A percentile compares a stretch with the other conserved stretches of the same genome.
phyloP scores from a whole-genome alignment of 2,888 invertebrate genomes.

The Nowickia ferox region DNA sequence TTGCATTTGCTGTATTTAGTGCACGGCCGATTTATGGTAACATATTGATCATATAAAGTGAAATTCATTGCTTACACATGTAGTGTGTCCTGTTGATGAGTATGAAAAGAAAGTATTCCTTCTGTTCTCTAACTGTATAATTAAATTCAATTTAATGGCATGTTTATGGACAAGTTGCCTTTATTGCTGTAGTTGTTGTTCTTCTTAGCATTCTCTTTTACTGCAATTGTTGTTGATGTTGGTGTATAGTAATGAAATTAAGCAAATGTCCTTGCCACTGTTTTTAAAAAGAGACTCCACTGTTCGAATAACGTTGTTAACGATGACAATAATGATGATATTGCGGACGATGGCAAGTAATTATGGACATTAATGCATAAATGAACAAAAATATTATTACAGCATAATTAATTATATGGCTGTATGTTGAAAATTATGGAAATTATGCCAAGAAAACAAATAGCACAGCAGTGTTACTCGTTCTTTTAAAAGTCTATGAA shows the following conservation, averaged over 20 bases:
- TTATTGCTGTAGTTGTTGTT: constrained; percentile 28
- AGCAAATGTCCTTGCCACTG: constrained; percentile 63
- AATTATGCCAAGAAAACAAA: constrained; percentile 58
- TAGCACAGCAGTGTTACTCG: background rate
- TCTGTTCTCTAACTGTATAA: constrained; percentile 52
- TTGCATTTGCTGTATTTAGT: too few relatives aligned
- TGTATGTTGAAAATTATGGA: constrained; percentile 74
- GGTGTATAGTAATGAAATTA: constrained; percentile 54
- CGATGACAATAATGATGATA: constrained; percentile 36
- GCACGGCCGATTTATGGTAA: background rate
- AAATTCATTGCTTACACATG: background rate
- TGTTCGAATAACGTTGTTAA: constrained; percentile 42
- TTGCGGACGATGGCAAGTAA: constrained; percentile 7
- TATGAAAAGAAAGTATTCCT: constrained; percentile 22
- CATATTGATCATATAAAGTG: background rate
- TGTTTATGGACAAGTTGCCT: constrained; percentile 60
- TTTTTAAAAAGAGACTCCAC: constrained; percentile 44
- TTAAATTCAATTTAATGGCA: constrained; percentile 70
- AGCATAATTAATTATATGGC: constrained; percentile 75
- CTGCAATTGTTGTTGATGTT: constrained; percentile 4
- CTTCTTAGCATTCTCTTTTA: background rate
- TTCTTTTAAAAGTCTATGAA: constrained; percentile 25
- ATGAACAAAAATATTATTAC: constrained; percentile 25
- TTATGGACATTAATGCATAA: constrained; percentile 15
- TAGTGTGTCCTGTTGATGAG: constrained; percentile 1